Conservation (phyloP, 2,113 vertebrate genomes). For the Danio rerio region DNA sequence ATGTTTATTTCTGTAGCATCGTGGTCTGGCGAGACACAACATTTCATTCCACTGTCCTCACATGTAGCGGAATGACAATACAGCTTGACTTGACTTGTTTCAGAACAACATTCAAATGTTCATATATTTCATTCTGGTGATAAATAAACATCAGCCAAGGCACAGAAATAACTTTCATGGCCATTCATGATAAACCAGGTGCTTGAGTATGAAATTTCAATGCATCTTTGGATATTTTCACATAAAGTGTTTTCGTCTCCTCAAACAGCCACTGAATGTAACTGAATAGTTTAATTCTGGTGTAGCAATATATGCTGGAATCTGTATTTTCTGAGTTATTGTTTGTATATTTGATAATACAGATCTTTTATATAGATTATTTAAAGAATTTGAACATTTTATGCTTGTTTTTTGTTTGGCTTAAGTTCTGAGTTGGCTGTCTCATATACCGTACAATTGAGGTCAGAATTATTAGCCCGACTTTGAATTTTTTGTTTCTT, state of each 20-base stretch:
- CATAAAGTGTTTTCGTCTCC: constrained; percentile 2
- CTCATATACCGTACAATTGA: too few species aligned
- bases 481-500: too few species aligned
- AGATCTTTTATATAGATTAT: too few species aligned
- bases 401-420: too few species aligned
- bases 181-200: constrained; percentile 12
- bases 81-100: too few species aligned
- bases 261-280: neutral
- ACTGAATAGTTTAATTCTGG: neutral
- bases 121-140: neutral
- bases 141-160: constrained; percentile 14
- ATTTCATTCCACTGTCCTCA: too few species aligned
- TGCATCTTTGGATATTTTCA: neutral
- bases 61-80: too few species aligned
- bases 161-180: constrained; percentile 1
- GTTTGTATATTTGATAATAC: neutral
- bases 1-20: too few species aligned
- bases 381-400: too few species aligned
- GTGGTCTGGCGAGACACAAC: too few species aligned
- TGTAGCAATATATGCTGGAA: neutral
- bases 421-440: too few species aligned
- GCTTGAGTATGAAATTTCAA: constrained; percentile 1
- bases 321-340: neutral
- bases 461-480: too few species aligned
- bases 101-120: neutral